These are phyloP conservation scores for Pandemis cinnamomeana DNA, from an alignment of 2,888 invertebrate genomes.

Conservation along the genomic window DNA sequence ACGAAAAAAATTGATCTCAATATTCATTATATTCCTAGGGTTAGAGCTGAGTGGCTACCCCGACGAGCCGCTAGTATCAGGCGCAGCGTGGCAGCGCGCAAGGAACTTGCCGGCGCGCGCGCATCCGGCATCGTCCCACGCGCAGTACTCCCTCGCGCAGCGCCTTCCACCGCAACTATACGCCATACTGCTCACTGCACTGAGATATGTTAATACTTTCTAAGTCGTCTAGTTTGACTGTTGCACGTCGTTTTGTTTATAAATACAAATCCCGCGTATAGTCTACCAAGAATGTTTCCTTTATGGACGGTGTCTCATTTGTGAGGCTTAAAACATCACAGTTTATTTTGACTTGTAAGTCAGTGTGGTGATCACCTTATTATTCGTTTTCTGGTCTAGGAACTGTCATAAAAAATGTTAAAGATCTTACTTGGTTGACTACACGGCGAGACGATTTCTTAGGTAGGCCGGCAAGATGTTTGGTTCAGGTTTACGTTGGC, in stretches of 20 bases:
- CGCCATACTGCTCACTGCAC: conserved; percentile 64
- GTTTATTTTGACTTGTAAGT: too few species aligned
- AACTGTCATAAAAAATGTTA: too few species aligned
- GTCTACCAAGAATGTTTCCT: too few species aligned
- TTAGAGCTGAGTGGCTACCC: conserved; percentile 74
- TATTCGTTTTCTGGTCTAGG: too few species aligned
- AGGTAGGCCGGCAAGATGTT: too few species aligned
- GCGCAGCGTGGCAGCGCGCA: conserved; percentile 79
- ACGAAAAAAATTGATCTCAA: not conserved
- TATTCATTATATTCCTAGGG: conserved; percentile 53
- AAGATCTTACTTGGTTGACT: too few species aligned
- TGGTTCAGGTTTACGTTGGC: too few species aligned
- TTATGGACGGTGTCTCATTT: too few species aligned
- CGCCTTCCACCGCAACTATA: conserved; percentile 71
- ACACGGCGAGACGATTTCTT: too few species aligned
- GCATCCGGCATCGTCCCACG: conserved; percentile 69
- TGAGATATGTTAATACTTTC: conserved; percentile 68
- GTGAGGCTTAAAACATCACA: too few species aligned
- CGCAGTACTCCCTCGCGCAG: conserved; percentile 68
- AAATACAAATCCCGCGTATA: not conserved
- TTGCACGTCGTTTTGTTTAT: conserved; percentile 27
- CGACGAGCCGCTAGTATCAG: conserved; percentile 79
- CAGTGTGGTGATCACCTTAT: too few species aligned
- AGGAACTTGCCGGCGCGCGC: conserved; percentile 59
- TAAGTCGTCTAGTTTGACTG: conserved; percentile 47